A percentile compares a stretch with the other conserved stretches of the same genome.
phyloP scores from a whole-genome alignment of 2,113 vertebrate genomes.

The Oxygymnocypris stewartii region DNA sequence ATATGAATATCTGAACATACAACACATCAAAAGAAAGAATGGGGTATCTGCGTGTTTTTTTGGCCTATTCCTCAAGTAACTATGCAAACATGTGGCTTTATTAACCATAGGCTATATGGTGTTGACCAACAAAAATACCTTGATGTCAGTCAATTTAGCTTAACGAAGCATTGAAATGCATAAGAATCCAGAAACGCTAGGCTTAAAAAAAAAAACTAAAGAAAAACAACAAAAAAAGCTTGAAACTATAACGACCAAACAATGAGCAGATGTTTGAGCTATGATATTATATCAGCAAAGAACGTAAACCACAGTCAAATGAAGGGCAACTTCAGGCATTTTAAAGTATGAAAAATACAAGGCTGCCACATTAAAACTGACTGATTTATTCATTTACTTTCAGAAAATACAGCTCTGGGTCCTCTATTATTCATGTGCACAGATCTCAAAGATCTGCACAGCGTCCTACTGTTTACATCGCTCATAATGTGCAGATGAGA shows the following conservation, averaged over 20 bases:
- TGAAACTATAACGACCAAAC: background rate
- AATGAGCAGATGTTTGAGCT: conserved; percentile 17
- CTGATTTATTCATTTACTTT: background rate
- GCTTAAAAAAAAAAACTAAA: background rate
- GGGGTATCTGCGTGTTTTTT: too few relatives aligned
- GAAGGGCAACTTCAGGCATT: background rate
- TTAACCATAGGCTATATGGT: too few relatives aligned
- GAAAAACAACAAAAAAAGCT: background rate
- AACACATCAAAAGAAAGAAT: too few relatives aligned
- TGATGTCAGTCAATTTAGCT: background rate
- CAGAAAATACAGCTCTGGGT: background rate
- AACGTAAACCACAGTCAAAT: background rate
- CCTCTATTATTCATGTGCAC: conserved; percentile 20
- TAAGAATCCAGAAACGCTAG: background rate
- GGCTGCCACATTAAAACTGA: conserved; percentile 1
- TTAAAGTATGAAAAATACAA: conserved; percentile 10
- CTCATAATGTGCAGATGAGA: conserved; percentile 12
- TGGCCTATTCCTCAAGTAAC: too few relatives aligned
- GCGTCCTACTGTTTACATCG: conserved; percentile 2
- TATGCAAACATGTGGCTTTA: too few relatives aligned
- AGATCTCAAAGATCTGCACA: background rate
- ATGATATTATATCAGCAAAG: background rate
- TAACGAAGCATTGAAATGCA: background rate
- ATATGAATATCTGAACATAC: too few relatives aligned
- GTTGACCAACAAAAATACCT: background rate